These are phyloP conservation scores for Drosophila quinaria DNA, from an alignment of 2,888 invertebrate genomes.

Conservation along the genomic window DNA sequence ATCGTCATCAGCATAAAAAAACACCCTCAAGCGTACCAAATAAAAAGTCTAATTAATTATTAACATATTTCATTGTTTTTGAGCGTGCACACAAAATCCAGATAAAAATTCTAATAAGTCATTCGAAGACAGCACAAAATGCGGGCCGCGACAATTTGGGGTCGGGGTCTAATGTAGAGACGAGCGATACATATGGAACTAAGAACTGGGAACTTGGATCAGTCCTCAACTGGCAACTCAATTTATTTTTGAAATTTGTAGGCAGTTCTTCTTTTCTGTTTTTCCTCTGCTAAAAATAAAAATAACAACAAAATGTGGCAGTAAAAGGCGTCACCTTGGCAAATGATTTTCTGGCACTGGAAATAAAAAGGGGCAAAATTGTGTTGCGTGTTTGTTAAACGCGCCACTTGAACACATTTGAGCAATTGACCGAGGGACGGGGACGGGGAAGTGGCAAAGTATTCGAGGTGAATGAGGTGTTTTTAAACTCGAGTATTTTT, in stretches of 20 bases:
- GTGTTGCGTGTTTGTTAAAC: slow-evolving; percentile 54
- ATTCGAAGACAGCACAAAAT: slow-evolving; percentile 57
- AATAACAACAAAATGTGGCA: slow-evolving; percentile 66
- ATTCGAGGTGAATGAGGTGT: slow-evolving; percentile 41
- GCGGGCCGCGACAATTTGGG: slow-evolving; percentile 39
- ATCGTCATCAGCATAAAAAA: slow-evolving; percentile 46
- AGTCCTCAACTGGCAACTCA: slow-evolving; percentile 42
- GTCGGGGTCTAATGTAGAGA: slow-evolving; percentile 2
- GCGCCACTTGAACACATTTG: slow-evolving; percentile 60
- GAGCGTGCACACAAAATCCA: slow-evolving; percentile 49
- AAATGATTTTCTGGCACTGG: slow-evolving; percentile 58
- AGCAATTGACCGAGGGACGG: slow-evolving; percentile 22
- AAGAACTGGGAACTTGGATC: background rate
- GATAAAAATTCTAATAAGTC: slow-evolving; percentile 73
- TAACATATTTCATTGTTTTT: slow-evolving; percentile 75
- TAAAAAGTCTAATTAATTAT: slow-evolving; percentile 70
- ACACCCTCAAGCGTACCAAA: slow-evolving; percentile 33
- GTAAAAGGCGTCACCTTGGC: slow-evolving; percentile 80
- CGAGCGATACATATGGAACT: slow-evolving; percentile 8
- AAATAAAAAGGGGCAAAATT: slow-evolving; percentile 50
- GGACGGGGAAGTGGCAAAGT: slow-evolving; percentile 3
- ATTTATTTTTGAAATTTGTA: slow-evolving; percentile 70
- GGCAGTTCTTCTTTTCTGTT: slow-evolving; percentile 34
- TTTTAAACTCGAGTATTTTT: slow-evolving; percentile 41
- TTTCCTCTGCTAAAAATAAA: slow-evolving; percentile 67